Evolutionary conservation across 2,113 vertebrate species (phyloP), one percentile per base, ranked within the genome.

Genomic region (Microtus ochrogaster): DNA sequence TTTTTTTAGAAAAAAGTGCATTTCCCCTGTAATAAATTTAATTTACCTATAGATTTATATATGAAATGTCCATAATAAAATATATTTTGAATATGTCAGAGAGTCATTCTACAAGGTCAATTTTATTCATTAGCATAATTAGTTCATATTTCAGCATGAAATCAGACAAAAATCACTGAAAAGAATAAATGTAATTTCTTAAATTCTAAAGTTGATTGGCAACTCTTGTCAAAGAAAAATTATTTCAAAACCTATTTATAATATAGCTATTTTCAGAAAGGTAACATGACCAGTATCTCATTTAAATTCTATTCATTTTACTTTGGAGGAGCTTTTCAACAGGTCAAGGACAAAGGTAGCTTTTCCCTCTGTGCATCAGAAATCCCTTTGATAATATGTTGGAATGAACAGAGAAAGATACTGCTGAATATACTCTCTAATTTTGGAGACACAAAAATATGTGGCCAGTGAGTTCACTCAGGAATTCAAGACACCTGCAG

Each of bases 231-330:
- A 26, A 16, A 52, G 47, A 26, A n/a, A 87, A n/a, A 39, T 10
- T 55, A 39, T 55, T 49, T 26, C 66, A 72, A 28, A 87, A 39
- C 1, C 12, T 52, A 17, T 49, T 87, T n/a, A 7, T 70, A 36
- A 70, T 52, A 52, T 26, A 49, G 19, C 3, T 41, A 41, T 13
- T 61, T 41, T 63, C 79, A 19, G 36, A 70, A 70, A 52, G 14
- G 3, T 28, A 55, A 68, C 16, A 19, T 55, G 49, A 88, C 8
- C 7, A 74, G 0, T 78, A 79, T 44, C 28, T 3, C 79, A 61
- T 39, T 91, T 83, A 77, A 95, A 94, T 81, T 55, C 0, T n/a
- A 30, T 61, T 78, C 55, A 28, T 26, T 17, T 84, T 33, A 72
- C 11, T 26, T 55, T 52, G 21, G 13, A 5, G 12, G 6, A 86